A percentile compares a stretch with the other conserved stretches of the same genome.
Evolutionary conservation across 2,113 vertebrate genomes (phyloP).

Genomic region (Candoia aspera): DNA sequence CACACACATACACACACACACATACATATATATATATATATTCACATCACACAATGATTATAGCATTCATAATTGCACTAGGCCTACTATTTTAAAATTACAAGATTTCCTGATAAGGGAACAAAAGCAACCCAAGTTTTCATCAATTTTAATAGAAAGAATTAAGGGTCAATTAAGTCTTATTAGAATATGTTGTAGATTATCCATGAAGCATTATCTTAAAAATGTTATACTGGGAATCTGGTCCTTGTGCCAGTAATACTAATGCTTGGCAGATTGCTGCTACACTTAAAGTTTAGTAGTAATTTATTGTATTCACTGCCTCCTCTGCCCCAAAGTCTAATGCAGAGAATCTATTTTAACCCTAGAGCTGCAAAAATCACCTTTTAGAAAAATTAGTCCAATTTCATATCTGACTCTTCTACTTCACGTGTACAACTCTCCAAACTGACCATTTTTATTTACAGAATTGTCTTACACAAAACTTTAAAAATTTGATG

Average conservation of each 20-base stretch:
- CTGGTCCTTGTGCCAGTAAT: neutral
- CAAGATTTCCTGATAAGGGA: constrained; percentile 78
- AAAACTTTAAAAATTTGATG: constrained; percentile 52
- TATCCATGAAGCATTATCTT: constrained; percentile 2
- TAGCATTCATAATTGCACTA: constrained; percentile 93
- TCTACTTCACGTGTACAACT: constrained; percentile 16
- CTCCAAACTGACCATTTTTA: constrained; percentile 48
- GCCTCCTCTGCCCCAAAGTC: constrained; percentile 48
- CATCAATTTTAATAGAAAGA: constrained; percentile 56
- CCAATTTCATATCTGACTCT: constrained; percentile 42
- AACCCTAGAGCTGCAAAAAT: constrained; percentile 50
- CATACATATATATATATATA: constrained; percentile 22
- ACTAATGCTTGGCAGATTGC: neutral
- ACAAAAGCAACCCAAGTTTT: constrained; percentile 58
- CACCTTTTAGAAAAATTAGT: constrained; percentile 52
- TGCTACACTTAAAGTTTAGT: constrained; percentile 70
- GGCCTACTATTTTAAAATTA: constrained; percentile 86
- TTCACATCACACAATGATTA: constrained; percentile 84
- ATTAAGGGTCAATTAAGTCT: constrained; percentile 61
- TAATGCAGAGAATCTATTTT: constrained; percentile 53
- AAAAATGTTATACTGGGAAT: neutral
- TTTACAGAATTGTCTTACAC: constrained; percentile 39
- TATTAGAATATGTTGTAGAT: constrained; percentile 61
- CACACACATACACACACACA: too few species aligned
- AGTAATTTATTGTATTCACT: constrained; percentile 61